These are phyloP conservation scores for Syritta pipiens DNA, from an alignment of 2,888 invertebrate species.

Conservation along the genomic window DNA sequence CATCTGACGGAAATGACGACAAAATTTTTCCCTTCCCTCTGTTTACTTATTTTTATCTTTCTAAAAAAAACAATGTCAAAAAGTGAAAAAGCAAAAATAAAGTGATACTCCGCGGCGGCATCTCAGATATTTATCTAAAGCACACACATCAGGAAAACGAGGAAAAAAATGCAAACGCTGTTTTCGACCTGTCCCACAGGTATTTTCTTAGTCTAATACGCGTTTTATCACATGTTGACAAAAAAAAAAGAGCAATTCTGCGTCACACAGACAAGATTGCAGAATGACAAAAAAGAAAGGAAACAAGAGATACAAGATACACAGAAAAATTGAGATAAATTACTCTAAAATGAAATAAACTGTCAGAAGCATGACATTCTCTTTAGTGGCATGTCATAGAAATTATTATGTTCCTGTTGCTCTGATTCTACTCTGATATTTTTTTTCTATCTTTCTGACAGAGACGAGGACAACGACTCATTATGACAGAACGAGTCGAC, in stretches of 20 bases:
- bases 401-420: conserved; percentile 44
- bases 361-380: conserved; percentile 50
- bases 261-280: neutral
- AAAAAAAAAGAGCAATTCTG: neutral
- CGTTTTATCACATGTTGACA: conserved; percentile 43
- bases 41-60: conserved; percentile 36
- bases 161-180: neutral
- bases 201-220: neutral
- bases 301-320: neutral
- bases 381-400: conserved; percentile 39
- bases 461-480: conserved; percentile 6
- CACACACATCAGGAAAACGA: conserved; percentile 15
- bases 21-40: conserved; percentile 1
- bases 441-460: neutral
- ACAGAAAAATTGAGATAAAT: conserved; percentile 45
- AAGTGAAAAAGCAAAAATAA: conserved; percentile 44
- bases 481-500: conserved; percentile 20
- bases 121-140: conserved; percentile 25
- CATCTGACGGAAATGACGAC: neutral
- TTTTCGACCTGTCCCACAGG: conserved; percentile 10
- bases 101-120: conserved; percentile 29
- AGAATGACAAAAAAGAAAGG: neutral
- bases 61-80: conserved; percentile 24
- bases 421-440: conserved; percentile 1
- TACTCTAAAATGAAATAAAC: conserved; percentile 38